Evolutionary conservation across 2,797 vertebrate genomes (phyloP).

Genomic region (Acanthurus leucopareius): DNA sequence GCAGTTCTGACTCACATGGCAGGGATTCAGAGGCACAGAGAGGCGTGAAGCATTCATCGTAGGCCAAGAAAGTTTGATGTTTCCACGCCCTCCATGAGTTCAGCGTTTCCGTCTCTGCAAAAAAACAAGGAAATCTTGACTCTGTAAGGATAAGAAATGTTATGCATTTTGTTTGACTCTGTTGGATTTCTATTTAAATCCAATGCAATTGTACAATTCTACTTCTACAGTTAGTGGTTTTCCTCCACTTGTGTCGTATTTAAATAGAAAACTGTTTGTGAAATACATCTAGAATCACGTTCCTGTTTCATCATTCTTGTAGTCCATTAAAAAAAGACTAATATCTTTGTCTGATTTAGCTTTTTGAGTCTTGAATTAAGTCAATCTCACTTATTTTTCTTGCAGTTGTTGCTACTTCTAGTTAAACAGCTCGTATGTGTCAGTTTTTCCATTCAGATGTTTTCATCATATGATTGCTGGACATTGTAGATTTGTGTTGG

Average conservation of each 20-base stretch:
- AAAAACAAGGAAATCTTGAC: background rate
- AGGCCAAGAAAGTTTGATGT: background rate
- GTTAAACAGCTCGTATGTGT: background rate
- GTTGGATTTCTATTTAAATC: too few species aligned
- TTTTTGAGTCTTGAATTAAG: background rate
- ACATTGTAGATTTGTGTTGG: too few species aligned
- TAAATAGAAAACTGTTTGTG: background rate
- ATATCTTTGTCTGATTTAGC: background rate
- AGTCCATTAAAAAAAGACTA: background rate
- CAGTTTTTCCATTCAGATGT: background rate
- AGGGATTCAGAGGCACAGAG: constrained; percentile 56
- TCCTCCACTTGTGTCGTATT: background rate
- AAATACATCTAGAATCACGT: background rate
- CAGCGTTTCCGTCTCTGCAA: constrained; percentile 30
- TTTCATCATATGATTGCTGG: background rate
- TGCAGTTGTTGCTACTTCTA: background rate
- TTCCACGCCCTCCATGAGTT: constrained; percentile 36
- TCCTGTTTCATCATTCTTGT: background rate
- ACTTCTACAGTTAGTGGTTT: background rate
- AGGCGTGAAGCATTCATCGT: constrained; percentile 51
- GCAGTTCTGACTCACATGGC: constrained; percentile 71
- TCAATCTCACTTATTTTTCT: background rate
- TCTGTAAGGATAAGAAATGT: background rate
- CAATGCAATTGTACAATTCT: too few species aligned
- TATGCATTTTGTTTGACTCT: background rate